Conservation (phyloP, 2,797 vertebrate species). For the Leptatherina wallacei region DNA sequence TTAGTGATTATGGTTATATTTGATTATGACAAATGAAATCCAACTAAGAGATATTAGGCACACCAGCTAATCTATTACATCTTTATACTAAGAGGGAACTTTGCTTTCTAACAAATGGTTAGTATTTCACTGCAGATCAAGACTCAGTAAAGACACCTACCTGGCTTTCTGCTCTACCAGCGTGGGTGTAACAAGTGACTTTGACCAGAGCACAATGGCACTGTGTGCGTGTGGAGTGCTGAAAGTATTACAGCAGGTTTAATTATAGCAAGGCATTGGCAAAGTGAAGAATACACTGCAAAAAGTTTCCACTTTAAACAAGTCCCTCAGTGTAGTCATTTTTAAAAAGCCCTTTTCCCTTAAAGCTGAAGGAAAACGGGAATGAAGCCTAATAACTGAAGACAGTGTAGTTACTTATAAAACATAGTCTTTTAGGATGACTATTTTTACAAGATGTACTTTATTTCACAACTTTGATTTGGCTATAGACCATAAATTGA, state of each 20-base stretch:
- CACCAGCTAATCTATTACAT: background rate
- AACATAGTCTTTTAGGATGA: background rate
- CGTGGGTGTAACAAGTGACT: conserved; percentile 54
- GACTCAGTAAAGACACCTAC: conserved; percentile 31
- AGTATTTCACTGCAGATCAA: conserved; percentile 25
- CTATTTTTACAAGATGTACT: background rate
- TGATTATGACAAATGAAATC: background rate
- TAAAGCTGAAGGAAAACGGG: background rate
- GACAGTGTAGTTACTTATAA: background rate
- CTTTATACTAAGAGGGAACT: background rate
- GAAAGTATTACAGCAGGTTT: conserved; percentile 29
- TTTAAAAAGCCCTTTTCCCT: background rate
- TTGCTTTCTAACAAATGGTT: conserved; percentile 19
- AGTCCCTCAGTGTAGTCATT: background rate
- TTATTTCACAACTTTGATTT: background rate
- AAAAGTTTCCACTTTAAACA: conserved; percentile 20
- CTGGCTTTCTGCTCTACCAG: conserved; percentile 20
- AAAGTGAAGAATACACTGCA: conserved; percentile 32
- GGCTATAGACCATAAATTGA: background rate
- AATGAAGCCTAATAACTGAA: background rate
- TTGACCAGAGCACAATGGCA: conserved; percentile 55
- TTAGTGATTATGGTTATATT: no score
- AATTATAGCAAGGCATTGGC: conserved; percentile 51
- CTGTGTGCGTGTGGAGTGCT: conserved; percentile 30
- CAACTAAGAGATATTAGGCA: no score